Evolutionary conservation across 2,888 invertebrate species (phyloP).

Genomic region (Eulithis testata): DNA sequence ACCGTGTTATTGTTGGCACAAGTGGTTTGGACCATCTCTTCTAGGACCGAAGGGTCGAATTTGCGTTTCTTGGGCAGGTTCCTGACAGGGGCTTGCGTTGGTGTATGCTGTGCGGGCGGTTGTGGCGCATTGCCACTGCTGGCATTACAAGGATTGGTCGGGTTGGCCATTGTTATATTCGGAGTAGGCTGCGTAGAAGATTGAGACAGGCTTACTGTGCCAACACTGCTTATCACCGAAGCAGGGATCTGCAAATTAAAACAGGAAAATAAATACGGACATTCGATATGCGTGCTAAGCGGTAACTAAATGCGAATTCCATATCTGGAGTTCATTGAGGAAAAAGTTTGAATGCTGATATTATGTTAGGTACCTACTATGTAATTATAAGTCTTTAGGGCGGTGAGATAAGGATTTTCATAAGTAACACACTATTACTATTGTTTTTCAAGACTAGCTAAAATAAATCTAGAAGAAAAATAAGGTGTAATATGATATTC

Average conservation of each 20-base stretch:
- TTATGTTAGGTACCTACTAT: slow-evolving; percentile 11
- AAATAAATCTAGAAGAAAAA: too few species aligned
- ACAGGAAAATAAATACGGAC: slow-evolving; percentile 18
- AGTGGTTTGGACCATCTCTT: slow-evolving; percentile 85
- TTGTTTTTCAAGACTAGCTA: neutral
- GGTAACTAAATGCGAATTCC: slow-evolving; percentile 11
- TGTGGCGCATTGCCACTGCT: slow-evolving; percentile 64
- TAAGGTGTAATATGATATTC: neutral
- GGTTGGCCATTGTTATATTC: slow-evolving; percentile 78
- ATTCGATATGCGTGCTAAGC: slow-evolving; percentile 7
- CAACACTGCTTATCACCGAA: slow-evolving; percentile 85
- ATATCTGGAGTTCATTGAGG: slow-evolving; percentile 33
- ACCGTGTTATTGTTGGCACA: slow-evolving; percentile 75
- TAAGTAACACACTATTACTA: slow-evolving; percentile 8
- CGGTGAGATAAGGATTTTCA: slow-evolving; percentile 5
- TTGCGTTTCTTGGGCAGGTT: slow-evolving; percentile 98
- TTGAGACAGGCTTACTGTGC: slow-evolving; percentile 81
- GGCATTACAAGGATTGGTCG: slow-evolving; percentile 72
- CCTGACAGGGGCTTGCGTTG: slow-evolving; percentile 85
- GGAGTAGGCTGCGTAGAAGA: slow-evolving; percentile 69
- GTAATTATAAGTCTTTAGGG: slow-evolving; percentile 11
- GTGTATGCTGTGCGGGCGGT: slow-evolving; percentile 66
- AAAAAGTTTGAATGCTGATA: slow-evolving; percentile 28
- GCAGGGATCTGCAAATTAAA: slow-evolving; percentile 79
- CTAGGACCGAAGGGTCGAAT: slow-evolving; percentile 91